Conservation (phyloP, 2,797 vertebrate genomes). For the Tokudaia tokunoshimensis region DNA sequence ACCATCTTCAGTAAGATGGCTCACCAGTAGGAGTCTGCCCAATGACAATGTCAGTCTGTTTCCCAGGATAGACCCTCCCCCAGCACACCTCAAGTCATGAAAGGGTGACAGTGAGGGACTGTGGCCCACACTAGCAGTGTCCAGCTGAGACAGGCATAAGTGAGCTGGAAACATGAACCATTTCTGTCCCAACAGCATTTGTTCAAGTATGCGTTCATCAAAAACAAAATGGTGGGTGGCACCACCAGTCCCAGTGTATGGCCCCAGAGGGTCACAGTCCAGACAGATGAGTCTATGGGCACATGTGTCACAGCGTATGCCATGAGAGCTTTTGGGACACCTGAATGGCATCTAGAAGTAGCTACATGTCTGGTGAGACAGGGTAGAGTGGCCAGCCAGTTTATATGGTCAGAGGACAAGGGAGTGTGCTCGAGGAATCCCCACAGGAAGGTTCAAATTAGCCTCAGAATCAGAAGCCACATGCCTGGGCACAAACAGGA, state of each 20-base stretch:
- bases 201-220: neutral
- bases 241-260: too few species aligned
- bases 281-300: accelerated
- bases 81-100: accelerated
- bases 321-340: accelerated
- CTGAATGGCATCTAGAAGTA: neutral
- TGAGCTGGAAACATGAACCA: too few species aligned
- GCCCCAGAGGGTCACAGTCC: accelerated
- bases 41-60: accelerated
- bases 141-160: neutral
- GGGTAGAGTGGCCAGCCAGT: neutral
- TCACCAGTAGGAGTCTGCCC: accelerated
- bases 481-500: neutral
- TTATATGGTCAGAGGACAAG: neutral
- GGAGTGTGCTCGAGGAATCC: neutral
- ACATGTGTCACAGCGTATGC: accelerated
- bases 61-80: neutral
- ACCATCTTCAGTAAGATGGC: accelerated
- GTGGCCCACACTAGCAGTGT: neutral
- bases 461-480: neutral
- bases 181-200: neutral
- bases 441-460: neutral
- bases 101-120: neutral
- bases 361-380: neutral
- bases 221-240: neutral